Evolutionary conservation across 2,113 vertebrate species (phyloP), one percentile per base, ranked within the genome.

Genomic region (Ictalurus furcatus): DNA sequence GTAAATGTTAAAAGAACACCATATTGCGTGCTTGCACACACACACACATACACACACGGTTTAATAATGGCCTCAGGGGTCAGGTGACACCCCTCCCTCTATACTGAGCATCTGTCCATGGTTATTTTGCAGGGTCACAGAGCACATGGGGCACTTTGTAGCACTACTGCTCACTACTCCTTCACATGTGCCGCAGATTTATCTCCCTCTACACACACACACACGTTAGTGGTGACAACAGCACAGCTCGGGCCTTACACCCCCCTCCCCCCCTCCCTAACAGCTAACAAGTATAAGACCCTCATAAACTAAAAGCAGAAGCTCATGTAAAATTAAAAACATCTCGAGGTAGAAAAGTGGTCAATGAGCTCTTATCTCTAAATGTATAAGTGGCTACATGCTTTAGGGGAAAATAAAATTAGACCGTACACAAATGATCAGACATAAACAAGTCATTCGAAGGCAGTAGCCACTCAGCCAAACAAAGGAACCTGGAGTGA

Each of bases 61-160:
- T 85, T 90, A 87, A 85, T 1, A 19, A 17, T 54, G 93, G 94
- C 94, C 92, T 59, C 56, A 19, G 59, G 91, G 94, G 93, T 93
- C 89, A 81, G 37, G 44, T 80, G 83, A 91, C 88, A 88, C 84
- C 79, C 90, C 88, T 90, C 87, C 21, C 88, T 82, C 90, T 87
- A 89, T 89, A 83, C 92, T 37, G 91, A 95, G 94, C 96, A 96
- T 95, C 95, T 96, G 95, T 95, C 93, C 82, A 44, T 67, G 69
- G 84, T 30, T 85, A 59, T 84, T 85, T 85, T 76, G 37, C 56
- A 84, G 87, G 65, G 80, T 84, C 65, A 71, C 13, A 44, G 80
- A 61, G 87, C 54, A 73, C 52, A 58, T 14, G 2, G 5, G 52
- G 52, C 25, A 67, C 58, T 37, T 78, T 78, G 40, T 37, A 84